These are phyloP conservation scores for Zele albiditarsus DNA, from an alignment of 2,888 invertebrate genomes.

Conservation along the genomic window DNA sequence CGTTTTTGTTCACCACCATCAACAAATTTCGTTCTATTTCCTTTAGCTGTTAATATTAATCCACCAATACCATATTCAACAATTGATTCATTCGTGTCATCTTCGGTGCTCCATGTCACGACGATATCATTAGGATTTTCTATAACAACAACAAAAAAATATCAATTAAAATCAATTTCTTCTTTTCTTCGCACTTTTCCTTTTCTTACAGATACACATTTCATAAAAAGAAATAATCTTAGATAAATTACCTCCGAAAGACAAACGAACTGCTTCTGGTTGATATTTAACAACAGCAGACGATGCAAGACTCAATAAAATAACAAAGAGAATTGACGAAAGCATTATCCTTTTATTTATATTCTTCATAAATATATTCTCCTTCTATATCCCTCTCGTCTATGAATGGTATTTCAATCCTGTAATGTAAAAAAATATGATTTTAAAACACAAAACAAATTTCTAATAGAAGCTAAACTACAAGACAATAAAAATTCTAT, in stretches of 20 bases:
- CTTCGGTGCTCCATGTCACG: conserved; percentile 88
- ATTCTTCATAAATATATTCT: background rate
- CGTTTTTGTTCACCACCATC: conserved; percentile 82
- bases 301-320: conserved; percentile 26
- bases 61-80: conserved; percentile 84
- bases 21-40: conserved; percentile 78
- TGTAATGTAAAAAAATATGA: background rate
- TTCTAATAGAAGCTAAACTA: background rate
- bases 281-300: conserved; percentile 72
- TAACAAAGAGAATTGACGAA: conserved; percentile 10
- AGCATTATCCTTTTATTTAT: conserved; percentile 15
- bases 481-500: background rate
- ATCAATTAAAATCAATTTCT: background rate
- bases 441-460: background rate
- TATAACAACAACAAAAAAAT: conserved; percentile 62
- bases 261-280: conserved; percentile 81
- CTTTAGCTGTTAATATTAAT: conserved; percentile 76
- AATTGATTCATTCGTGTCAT: conserved; percentile 78
- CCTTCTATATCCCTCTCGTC: background rate
- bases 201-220: background rate
- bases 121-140: conserved; percentile 81
- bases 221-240: too few species aligned
- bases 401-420: background rate
- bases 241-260: conserved; percentile 76
- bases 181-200: too few species aligned